These are phyloP conservation scores for Anarrhichthys ocellatus DNA, from an alignment of 2,113 vertebrate genomes.

Conservation along the genomic window DNA sequence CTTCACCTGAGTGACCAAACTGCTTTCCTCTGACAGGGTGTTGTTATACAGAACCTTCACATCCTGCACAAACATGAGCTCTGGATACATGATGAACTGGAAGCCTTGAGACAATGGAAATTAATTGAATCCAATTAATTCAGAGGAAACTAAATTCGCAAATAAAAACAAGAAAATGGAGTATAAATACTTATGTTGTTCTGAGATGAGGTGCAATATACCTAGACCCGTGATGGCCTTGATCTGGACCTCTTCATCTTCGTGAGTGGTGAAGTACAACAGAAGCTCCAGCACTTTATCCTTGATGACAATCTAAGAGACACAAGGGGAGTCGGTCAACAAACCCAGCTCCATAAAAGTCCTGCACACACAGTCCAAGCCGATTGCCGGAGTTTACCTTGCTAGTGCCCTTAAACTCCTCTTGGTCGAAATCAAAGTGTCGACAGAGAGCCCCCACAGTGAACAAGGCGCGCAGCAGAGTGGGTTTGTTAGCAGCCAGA, in stretches of 20 bases:
- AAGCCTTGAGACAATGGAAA: conserved; percentile 85
- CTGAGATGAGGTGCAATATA: conserved; percentile 65
- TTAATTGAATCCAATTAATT: background rate
- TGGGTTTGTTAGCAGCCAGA: conserved; percentile 92
- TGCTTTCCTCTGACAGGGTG: conserved; percentile 91
- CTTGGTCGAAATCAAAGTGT: conserved; percentile 97
- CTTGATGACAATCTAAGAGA: conserved; percentile 93
- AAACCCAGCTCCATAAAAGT: background rate
- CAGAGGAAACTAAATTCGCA: background rate
- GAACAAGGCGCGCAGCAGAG: conserved; percentile 95
- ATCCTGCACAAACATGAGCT: conserved; percentile 96
- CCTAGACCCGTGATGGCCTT: conserved; percentile 99
- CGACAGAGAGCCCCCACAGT: conserved; percentile 96
- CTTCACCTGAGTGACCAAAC: conserved; percentile 89
- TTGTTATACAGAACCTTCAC: conserved; percentile 96
- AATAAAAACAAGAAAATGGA: background rate
- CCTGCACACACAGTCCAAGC: background rate
- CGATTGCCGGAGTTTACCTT: conserved; percentile 85
- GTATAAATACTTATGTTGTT: background rate
- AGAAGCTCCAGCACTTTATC: conserved; percentile 97
- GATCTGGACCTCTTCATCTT: conserved; percentile 97
- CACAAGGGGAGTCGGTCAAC: background rate
- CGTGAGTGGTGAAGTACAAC: conserved; percentile 97
- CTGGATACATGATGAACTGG: conserved; percentile 97
- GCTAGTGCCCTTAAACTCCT: conserved; percentile 96